These are phyloP conservation scores for Daboia siamensis DNA, from an alignment of 2,113 vertebrate genomes.

Conservation along the genomic window DNA sequence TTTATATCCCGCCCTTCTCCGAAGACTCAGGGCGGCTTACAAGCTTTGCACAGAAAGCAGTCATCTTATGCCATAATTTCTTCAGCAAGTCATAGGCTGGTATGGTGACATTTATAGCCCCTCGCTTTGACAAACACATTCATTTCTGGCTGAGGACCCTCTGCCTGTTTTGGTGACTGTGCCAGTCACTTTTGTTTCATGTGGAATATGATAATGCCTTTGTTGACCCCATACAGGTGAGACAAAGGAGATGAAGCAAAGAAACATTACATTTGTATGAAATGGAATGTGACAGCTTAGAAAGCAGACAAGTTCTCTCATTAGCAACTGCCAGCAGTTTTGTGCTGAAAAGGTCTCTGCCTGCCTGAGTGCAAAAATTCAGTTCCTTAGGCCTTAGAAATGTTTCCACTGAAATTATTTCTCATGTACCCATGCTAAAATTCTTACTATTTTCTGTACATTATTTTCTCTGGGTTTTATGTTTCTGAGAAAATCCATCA, in stretches of 20 bases:
- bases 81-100: background rate
- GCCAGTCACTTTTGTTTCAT: conserved; percentile 10
- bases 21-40: no score
- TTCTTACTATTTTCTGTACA: background rate
- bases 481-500: background rate
- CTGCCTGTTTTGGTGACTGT: background rate
- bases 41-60: background rate
- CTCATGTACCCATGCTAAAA: background rate
- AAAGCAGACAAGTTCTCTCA: background rate
- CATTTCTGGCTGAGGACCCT: background rate
- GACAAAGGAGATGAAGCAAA: background rate
- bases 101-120: background rate
- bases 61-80: background rate
- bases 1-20: no score
- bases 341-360: background rate
- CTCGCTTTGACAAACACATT: background rate
- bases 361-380: background rate
- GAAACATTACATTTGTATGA: background rate
- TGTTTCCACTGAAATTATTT: background rate
- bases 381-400: background rate
- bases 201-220: background rate
- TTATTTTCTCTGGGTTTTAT: background rate
- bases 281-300: conserved; percentile 5
- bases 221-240: background rate
- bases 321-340: background rate